Evolutionary conservation across 2,888 invertebrate genomes (phyloP), one percentile per base, ranked within the genome.

Genomic region (Caenorhabditis angaria): DNA sequence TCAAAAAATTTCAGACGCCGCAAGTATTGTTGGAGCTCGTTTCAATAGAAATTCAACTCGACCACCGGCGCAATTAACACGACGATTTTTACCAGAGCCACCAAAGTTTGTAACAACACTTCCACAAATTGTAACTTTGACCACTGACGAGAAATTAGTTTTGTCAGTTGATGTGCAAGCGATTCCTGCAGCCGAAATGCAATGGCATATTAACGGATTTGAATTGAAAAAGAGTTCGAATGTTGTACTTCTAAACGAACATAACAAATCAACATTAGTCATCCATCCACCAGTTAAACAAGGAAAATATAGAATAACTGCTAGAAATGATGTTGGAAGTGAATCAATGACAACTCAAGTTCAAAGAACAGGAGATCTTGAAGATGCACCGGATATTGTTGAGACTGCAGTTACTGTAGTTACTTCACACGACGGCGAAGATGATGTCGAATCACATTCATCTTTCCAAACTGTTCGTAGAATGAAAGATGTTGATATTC

Each of bases 181-280:
- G 1, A 66, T 80, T 28, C 87, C 87, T 28, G 78, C 83, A 29
- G 85, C 87, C 6, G 83, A 85, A 24, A 78, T 90, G 71, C 87
- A 86, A 20, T 90, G 90, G 90, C 88, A 87, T 74, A 87, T 89
- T 24, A 89, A 90, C 65, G 89, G 89, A 18, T 87, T 89, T 74
- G 88, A 89, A 80, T 59, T 84, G 54, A 73, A 77, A 24, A 68
- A 74, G n/a, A 67, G 66, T 1, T 70, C 76, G 51, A 79, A 76
- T 60, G 67, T 78, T 12, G 71, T 76, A 14, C 56, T 83, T 14
- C 70, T 81, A 47, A 78, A 81, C 60, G 82, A 82, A 62, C 82
- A 81, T 54, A 84, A 85, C 63, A 65, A 79, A 53, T 85, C 84
- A 8, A 85, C 82, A 24, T 70, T 86, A 8, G 77, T 84, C 8